Conservation (phyloP, 2,797 vertebrate genomes). For the Danio aesculapii region DNA sequence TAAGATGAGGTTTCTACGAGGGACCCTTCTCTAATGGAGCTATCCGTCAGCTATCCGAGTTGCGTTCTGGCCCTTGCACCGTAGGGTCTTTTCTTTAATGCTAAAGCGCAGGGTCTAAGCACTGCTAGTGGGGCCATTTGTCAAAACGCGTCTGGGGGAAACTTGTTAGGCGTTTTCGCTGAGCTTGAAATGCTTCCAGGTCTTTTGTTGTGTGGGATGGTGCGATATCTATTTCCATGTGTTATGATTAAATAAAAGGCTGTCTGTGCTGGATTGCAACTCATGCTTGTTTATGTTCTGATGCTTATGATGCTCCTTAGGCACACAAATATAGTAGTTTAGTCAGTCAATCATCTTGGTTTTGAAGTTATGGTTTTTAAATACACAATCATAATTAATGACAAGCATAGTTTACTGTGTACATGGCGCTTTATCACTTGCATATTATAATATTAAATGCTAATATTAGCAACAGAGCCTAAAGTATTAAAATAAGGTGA, state of each 20-base stretch:
- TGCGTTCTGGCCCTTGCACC: conserved; percentile 74
- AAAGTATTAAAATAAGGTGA: no score
- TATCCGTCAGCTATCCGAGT: conserved; percentile 89
- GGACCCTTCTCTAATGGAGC: conserved; percentile 87
- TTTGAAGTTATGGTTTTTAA: no score
- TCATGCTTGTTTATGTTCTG: background rate
- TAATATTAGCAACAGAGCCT: no score
- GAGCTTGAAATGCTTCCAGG: conserved; percentile 29
- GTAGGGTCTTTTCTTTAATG: conserved; percentile 77
- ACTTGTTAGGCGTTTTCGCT: conserved; percentile 54
- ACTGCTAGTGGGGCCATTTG: conserved; percentile 77
- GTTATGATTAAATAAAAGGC: background rate
- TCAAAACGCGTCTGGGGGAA: conserved; percentile 79
- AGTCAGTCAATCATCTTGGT: no score
- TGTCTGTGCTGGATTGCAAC: background rate
- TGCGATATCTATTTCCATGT: background rate
- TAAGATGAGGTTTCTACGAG: conserved; percentile 85
- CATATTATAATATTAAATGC: no score
- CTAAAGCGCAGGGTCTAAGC: conserved; percentile 76
- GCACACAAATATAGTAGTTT: no score
- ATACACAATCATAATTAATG: no score
- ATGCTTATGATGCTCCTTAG: background rate
- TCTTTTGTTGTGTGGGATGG: conserved; percentile 20
- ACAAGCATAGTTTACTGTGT: no score
- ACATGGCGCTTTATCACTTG: no score